A percentile compares a stretch with the other conserved stretches of the same genome.
These are phyloP conservation scores for Leucopsar rothschildi DNA, from an alignment of 2,113 vertebrate species.

Conservation along the genomic window DNA sequence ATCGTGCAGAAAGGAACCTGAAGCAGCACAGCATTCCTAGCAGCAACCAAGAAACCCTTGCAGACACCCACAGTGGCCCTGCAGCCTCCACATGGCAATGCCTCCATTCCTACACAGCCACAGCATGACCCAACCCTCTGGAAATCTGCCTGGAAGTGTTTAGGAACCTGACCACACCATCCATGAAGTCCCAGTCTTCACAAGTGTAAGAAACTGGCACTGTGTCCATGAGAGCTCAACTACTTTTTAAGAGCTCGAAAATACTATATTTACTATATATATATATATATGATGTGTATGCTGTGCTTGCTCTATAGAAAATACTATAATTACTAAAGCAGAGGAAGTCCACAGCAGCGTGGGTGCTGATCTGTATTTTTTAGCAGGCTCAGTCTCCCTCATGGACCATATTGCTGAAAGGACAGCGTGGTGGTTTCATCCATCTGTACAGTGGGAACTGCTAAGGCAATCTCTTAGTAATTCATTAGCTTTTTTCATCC, in stretches of 20 bases:
- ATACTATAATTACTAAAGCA: neutral
- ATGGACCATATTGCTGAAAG: neutral
- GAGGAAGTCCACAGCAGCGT: neutral
- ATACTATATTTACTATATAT: neutral
- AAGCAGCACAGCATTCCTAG: neutral
- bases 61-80: neutral
- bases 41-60: neutral
- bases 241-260: neutral
- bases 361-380: neutral
- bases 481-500: neutral
- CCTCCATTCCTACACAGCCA: neutral
- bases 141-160: neutral
- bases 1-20: neutral
- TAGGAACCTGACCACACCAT: accelerated
- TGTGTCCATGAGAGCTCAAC: accelerated
- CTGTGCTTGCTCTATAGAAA: neutral
- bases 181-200: neutral
- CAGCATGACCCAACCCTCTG: neutral
- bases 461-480: neutral
- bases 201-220: neutral
- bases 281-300: too few relatives aligned
- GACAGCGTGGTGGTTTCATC: neutral
- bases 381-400: neutral
- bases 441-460: neutral
- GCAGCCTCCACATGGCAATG: neutral